Conservation (phyloP, 1,140 invertebrate species). For the Gryon sp. region DNA sequence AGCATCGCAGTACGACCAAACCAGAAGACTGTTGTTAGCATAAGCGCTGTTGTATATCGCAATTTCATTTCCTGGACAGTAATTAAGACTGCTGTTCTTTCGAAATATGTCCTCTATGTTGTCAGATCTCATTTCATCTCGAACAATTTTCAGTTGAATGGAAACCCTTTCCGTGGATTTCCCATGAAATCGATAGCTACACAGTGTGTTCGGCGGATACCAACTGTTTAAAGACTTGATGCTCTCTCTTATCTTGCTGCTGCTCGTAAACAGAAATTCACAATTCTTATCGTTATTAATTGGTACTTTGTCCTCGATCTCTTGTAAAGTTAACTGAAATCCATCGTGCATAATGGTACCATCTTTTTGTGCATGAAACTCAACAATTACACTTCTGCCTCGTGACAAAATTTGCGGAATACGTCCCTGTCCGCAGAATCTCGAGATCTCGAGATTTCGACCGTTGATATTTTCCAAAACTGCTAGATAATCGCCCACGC, state of each 20-base stretch:
- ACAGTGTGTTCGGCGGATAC: slow-evolving; percentile 72
- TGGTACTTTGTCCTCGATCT: slow-evolving; percentile 54
- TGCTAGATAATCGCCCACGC: slow-evolving; percentile 70
- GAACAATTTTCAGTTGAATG: slow-evolving; percentile 70
- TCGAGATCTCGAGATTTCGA: slow-evolving; percentile 66
- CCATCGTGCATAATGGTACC: slow-evolving; percentile 73
- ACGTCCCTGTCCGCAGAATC: slow-evolving; percentile 71
- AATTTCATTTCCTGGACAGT: slow-evolving; percentile 72
- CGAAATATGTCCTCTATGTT: slow-evolving; percentile 18
- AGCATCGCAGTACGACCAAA: slow-evolving; percentile 73
- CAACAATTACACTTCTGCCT: slow-evolving; percentile 69
- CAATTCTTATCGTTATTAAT: slow-evolving; percentile 57
- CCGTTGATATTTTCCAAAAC: slow-evolving; percentile 70
- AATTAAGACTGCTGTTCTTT: slow-evolving; percentile 64
- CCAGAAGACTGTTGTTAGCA: slow-evolving; percentile 66
- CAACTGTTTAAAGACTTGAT: slow-evolving; percentile 67
- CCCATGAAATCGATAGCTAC: slow-evolving; percentile 71
- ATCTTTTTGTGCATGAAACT: slow-evolving; percentile 69
- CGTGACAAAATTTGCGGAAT: slow-evolving; percentile 71
- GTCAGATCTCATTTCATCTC: slow-evolving; percentile 61
- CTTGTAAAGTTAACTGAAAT: slow-evolving; percentile 70
- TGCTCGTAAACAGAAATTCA: slow-evolving; percentile 67
- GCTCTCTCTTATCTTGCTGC: slow-evolving; percentile 59
- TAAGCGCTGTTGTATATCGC: slow-evolving; percentile 71
- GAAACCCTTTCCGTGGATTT: slow-evolving; percentile 66